These are phyloP conservation scores for Formica aserva DNA, from an alignment of 2,888 invertebrate species.

Conservation along the genomic window DNA sequence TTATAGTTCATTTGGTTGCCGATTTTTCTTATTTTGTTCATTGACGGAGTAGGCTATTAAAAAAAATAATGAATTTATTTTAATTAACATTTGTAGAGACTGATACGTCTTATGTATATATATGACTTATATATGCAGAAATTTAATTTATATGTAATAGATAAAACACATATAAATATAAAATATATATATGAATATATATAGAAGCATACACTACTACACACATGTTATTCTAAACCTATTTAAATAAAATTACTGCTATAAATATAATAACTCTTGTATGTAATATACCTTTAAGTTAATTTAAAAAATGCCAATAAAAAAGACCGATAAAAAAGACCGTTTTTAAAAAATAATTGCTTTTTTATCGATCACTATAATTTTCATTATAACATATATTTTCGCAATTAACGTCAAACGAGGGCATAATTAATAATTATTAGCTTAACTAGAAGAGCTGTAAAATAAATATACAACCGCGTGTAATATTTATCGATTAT, in stretches of 20 bases:
- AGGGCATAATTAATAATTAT: conserved; percentile 5
- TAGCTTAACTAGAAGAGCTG: not conserved
- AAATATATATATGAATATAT: not conserved
- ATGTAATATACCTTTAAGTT: not conserved
- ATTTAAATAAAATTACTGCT: not conserved
- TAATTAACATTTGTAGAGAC: not conserved
- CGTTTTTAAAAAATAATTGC: not conserved
- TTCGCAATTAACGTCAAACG: not conserved
- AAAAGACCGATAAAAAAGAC: not conserved
- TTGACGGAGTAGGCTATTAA: not conserved
- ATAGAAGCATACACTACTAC: too few relatives aligned
- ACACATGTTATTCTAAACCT: not conserved
- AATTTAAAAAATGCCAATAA: not conserved
- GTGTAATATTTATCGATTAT: conserved; percentile 2
- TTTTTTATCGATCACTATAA: not conserved
- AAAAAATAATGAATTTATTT: not conserved
- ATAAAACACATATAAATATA: not conserved
- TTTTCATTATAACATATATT: not conserved
- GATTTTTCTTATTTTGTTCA: not conserved
- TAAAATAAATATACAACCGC: not conserved
- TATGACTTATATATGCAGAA: not conserved
- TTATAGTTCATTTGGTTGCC: not conserved
- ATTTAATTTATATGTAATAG: not conserved
- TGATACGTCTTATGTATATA: too few relatives aligned
- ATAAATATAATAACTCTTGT: not conserved